Evolutionary conservation across 1,140 invertebrate species (phyloP), one percentile per base, ranked within the genome.

Genomic region (Cydia splendana): DNA sequence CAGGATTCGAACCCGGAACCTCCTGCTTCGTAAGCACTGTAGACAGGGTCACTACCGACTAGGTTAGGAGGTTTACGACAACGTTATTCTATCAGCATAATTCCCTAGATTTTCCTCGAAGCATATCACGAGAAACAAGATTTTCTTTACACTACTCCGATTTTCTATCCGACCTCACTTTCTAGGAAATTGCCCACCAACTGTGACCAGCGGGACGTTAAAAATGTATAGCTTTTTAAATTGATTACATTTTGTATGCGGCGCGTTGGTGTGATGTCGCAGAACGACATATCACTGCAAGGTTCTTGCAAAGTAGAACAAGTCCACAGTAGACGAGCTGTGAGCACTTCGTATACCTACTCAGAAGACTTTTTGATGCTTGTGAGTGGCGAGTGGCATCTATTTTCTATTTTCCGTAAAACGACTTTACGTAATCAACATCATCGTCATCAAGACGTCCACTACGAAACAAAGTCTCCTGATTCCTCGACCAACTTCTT

Each of bases 151-250:
- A 18, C 34, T 20, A 18, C 6, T 18, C n/a, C 15, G 38, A 71
- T 71, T 71, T 62, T 42, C 65, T 71, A 42, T 42, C 34, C 30
- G 4, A 71, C n/a, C 30, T 1, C 67, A 71, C 18, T 18, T 69
- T 34, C 67, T 42, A 45, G 67, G n/a, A 18, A 71, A 42, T 71
- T 12, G 38, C 67, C 34, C 67, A 38, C n/a, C 30, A 71, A 71
- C 67, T 71, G 67, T 42, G 67, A 10, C 67, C 34, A 71, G 30
- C 67, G 67, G 15, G n/a, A 38, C 67, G 67, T 71, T 71, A 71
- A 71, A 71, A 71, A 71, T 71, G 67, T 71, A 71, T 71, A 71
- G 67, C 67, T 71, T 71, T 71, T 71, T 71, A 71, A 45, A 71
- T 71, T 71, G 28, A 71, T 71, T 71, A 71, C 67, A 71, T 71